A percentile compares a stretch with the other conserved stretches of the same genome.
Conservation (phyloP, 2,797 vertebrate species). For the Merluccius polli region DNA sequence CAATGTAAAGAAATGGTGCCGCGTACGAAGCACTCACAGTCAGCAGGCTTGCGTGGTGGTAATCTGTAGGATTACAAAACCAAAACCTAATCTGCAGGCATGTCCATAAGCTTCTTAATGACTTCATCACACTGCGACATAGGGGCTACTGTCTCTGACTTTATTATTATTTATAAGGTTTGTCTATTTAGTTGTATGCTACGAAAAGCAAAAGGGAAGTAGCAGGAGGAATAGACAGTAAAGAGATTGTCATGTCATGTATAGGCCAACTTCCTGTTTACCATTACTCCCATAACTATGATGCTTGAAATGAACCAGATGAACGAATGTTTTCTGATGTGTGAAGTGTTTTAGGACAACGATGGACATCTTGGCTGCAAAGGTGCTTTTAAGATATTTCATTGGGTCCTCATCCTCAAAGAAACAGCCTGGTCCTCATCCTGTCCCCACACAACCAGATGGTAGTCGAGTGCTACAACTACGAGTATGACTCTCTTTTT, state of each 20-base stretch:
- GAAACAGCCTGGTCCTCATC: too few species aligned
- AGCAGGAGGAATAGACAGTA: neutral
- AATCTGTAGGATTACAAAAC: constrained; percentile 80
- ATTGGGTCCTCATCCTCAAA: too few species aligned
- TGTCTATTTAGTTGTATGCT: neutral
- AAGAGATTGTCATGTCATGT: neutral
- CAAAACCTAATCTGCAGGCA: constrained; percentile 77
- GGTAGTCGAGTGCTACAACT: neutral
- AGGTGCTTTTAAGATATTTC: too few species aligned
- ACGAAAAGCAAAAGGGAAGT: neutral
- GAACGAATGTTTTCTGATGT: neutral
- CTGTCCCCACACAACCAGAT: too few species aligned
- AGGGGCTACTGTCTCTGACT: constrained; percentile 22
- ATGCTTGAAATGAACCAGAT: neutral
- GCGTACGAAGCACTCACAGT: constrained; percentile 53
- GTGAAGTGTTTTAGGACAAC: neutral
- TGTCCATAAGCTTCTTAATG: constrained; percentile 80
- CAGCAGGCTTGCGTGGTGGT: constrained; percentile 64
- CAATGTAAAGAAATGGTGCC: constrained; percentile 61
- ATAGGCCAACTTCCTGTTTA: neutral
- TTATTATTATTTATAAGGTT: constrained; percentile 26
- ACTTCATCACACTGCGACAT: constrained; percentile 65
- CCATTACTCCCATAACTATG: neutral
- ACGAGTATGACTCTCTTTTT: neutral
- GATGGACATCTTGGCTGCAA: too few species aligned